Evolutionary conservation across 1,140 invertebrate genomes (phyloP).

Genomic region (Orius insidiosus): DNA sequence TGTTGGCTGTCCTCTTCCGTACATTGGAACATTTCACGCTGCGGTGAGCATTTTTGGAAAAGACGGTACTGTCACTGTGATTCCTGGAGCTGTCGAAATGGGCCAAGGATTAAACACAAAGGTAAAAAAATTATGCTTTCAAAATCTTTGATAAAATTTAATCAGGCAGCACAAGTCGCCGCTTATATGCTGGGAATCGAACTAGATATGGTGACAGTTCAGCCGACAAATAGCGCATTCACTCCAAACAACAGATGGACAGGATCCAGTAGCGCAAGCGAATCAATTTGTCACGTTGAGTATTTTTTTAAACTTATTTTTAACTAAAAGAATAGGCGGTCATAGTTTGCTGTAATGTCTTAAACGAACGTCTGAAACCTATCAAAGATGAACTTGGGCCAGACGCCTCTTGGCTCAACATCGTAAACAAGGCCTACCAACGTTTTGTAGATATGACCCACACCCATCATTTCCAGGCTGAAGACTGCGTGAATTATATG

Average conservation of each 20-base stretch:
- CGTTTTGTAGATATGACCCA: slow-evolving; percentile 42
- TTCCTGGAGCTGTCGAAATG: slow-evolving; percentile 66
- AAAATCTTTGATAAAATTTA: too few relatives aligned
- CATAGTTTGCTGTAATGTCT: slow-evolving; percentile 43
- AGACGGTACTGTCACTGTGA: slow-evolving; percentile 58
- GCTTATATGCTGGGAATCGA: slow-evolving; percentile 55
- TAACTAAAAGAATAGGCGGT: slow-evolving; percentile 31
- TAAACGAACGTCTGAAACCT: slow-evolving; percentile 42
- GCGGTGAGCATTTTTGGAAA: slow-evolving; percentile 51
- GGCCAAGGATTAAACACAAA: slow-evolving; percentile 69
- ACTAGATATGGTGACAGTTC: slow-evolving; percentile 47
- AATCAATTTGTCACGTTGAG: slow-evolving; percentile 44
- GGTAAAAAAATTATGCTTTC: slow-evolving; percentile 29
- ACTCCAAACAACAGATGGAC: slow-evolving; percentile 44
- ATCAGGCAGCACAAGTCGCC: slow-evolving; percentile 24
- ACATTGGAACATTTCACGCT: slow-evolving; percentile 39
- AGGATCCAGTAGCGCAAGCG: slow-evolving; percentile 54
- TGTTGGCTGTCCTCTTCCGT: slow-evolving; percentile 25
- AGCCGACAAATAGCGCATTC: slow-evolving; percentile 43
- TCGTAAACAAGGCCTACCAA: slow-evolving; percentile 37
- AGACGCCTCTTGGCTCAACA: slow-evolving; percentile 43
- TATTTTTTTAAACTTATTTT: neutral
- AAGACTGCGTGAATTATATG: too few relatives aligned
- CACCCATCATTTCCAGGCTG: neutral
- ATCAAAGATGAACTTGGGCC: slow-evolving; percentile 33